Base-by-base conservation (phyloP, 2,797 vertebrate genomes). In the Notolepis coatsorum region DNA sequence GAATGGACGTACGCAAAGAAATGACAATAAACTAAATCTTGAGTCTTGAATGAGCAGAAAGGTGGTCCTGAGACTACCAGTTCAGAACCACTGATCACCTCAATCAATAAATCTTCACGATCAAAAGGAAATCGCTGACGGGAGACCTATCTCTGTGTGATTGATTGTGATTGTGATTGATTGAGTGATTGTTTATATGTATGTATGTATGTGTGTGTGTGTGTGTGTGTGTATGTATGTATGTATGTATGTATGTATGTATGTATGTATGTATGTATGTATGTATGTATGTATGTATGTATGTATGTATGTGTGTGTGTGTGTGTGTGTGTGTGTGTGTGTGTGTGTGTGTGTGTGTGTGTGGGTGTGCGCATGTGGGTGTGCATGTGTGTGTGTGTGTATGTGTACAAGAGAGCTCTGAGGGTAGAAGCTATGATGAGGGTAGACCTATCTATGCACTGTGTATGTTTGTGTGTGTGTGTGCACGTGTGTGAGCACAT, bases 141-240 rank as follows among this genome's bases (percentile, higher is more conserved):
- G n/a, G n/a, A n/a, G n/a, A n/a, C n/a, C n/a, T n/a, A n/a, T n/a
- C n/a, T n/a, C n/a, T n/a, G n/a, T n/a, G n/a, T n/a, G n/a, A n/a
- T n/a, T n/a, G n/a, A n/a, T n/a, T n/a, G n/a, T n/a, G n/a, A n/a
- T n/a, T n/a, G n/a, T n/a, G n/a, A n/a, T n/a, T n/a, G n/a, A n/a
- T n/a, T n/a, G n/a, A 56, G 48, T 41, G 42, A 41, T 42, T 42
- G 55, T 31, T 23, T 17, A 27, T 47, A 15, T 53, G 17, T 5
- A 25, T 10, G 25, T 6, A 23, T 18, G 3, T 33, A 15, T 25
- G 21, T 1, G 3, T 27, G 1, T 15, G 25, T 17, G 12, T 15
- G 5, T 6, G 23, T 33, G 13, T 39, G 9, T 37, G 15, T 12
- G 2, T 2, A 3, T 31, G 38, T 7, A 18, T 9, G 12, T 4